Percentiles rank a stretch among this genome's conserved stretches.
These are phyloP conservation scores for Prochilodus magdalenae DNA, from an alignment of 2,113 vertebrate genomes.

Conservation along the genomic window DNA sequence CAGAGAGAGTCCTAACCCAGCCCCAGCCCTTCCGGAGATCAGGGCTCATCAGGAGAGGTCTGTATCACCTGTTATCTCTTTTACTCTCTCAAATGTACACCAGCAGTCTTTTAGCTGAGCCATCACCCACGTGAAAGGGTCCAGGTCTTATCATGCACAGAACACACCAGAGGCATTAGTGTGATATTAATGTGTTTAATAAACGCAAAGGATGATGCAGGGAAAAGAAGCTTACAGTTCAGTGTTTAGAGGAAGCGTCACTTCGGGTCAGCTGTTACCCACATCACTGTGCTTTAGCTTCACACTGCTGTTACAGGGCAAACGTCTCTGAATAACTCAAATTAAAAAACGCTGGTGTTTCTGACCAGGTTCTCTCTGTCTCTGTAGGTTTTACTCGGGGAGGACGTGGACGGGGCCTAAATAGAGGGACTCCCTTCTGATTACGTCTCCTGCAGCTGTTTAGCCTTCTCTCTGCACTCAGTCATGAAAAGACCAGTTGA, in stretches of 20 bases:
- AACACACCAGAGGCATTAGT: neutral
- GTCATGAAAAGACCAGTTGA: neutral
- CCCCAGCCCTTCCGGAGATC: conserved; percentile 73
- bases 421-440: conserved; percentile 82
- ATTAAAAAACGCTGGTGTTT: neutral
- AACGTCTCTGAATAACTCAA: neutral
- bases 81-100: neutral
- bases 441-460: neutral
- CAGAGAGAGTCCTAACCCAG: conserved; percentile 74
- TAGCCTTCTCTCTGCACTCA: neutral
- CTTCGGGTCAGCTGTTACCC: neutral
- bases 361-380: neutral
- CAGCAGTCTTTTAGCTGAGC: neutral
- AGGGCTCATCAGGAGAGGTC: conserved; percentile 79
- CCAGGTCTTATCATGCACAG: neutral
- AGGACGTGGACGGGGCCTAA: conserved; percentile 81
- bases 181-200: conserved; percentile 25
- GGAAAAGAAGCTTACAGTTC: conserved; percentile 3
- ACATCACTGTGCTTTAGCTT: neutral
- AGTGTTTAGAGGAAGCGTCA: neutral
- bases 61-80: neutral
- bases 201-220: conserved; percentile 33
- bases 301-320: no score
- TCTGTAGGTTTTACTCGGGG: conserved; percentile 66
- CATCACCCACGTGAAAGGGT: neutral